Percentiles rank a stretch among this genome's conserved stretches.
Evolutionary conservation across 1,140 invertebrate species (phyloP).

Genomic region (Temnothorax nylanderi): DNA sequence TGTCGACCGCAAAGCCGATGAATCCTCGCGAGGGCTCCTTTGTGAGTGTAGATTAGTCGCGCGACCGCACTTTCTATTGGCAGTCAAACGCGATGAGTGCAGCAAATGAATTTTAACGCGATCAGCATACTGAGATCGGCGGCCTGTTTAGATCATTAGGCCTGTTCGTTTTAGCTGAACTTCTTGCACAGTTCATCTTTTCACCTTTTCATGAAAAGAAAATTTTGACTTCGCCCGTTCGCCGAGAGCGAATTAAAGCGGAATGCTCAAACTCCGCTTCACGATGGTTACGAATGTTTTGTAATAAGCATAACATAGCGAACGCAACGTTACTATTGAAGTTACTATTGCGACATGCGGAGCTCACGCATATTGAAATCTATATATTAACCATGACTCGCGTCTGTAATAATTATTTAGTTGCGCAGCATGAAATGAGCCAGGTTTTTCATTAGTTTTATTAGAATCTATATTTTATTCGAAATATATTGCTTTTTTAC

Average conservation of each 20-base stretch:
- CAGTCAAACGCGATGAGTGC: conserved; percentile 25
- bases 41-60: conserved; percentile 60
- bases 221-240: background rate
- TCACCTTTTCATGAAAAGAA: too few species aligned
- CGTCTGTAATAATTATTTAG: background rate
- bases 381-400: background rate
- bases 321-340: background rate
- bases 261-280: conserved; percentile 5
- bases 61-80: conserved; percentile 63
- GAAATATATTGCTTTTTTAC: background rate
- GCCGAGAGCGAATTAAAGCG: background rate
- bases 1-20: conserved; percentile 54
- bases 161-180: too few species aligned
- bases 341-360: background rate
- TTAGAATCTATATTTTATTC: too few species aligned
- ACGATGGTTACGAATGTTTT: background rate
- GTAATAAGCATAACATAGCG: background rate
- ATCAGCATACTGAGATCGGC: background rate
- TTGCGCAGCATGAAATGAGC: background rate
- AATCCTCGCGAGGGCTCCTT: conserved; percentile 26
- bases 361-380: background rate
- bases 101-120: conserved; percentile 42
- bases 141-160: conserved; percentile 24
- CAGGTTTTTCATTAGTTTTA: background rate
- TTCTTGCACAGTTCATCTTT: too few species aligned